These are phyloP conservation scores for Aphyosemion australe DNA, from an alignment of 2,113 vertebrate genomes.

Conservation along the genomic window DNA sequence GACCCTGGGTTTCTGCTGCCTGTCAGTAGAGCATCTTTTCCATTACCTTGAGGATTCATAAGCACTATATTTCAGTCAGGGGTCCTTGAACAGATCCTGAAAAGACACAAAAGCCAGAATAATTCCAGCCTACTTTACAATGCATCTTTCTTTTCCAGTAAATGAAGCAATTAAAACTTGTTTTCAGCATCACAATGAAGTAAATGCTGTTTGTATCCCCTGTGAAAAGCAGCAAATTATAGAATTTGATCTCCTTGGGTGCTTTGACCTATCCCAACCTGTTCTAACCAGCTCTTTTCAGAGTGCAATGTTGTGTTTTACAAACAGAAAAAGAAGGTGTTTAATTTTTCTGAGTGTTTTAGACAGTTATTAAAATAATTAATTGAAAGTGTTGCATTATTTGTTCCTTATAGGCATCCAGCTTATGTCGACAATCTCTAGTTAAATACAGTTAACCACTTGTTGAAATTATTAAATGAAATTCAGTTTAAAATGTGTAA, in stretches of 20 bases:
- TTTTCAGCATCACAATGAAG: neutral
- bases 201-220: neutral
- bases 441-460: neutral
- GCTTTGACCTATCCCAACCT: neutral
- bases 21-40: conserved; percentile 67
- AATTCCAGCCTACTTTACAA: neutral
- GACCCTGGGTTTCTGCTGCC: conserved; percentile 59
- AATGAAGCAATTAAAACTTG: conserved; percentile 20
- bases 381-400: neutral
- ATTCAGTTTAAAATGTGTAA: neutral
- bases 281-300: neutral
- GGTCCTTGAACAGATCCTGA: conserved; percentile 56
- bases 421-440: neutral
- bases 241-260: neutral
- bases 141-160: neutral
- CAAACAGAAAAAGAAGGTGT: too few relatives aligned
- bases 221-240: neutral
- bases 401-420: neutral
- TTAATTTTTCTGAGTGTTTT: neutral
- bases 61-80: conserved; percentile 59
- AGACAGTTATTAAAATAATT: neutral
- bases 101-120: conserved; percentile 38
- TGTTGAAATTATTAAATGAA: neutral
- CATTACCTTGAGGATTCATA: conserved; percentile 70
- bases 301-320: neutral